Evolutionary conservation across 2,888 invertebrate species (phyloP).

Genomic region (Zelleria hepariella): DNA sequence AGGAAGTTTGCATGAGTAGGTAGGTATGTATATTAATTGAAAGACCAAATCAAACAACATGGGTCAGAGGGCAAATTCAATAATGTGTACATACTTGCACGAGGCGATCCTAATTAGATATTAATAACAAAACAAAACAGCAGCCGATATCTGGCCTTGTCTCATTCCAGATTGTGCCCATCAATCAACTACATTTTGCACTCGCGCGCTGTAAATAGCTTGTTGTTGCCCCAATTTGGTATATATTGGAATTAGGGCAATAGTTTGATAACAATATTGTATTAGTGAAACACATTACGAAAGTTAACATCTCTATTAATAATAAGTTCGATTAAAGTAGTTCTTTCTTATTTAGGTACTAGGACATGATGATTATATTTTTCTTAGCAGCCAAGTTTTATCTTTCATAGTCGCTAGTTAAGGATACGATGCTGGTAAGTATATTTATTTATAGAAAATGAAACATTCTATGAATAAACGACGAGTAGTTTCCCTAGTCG

Average conservation of each 20-base stretch:
- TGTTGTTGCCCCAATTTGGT: constrained; percentile 29
- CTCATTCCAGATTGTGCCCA: constrained; percentile 37
- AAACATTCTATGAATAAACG: neutral
- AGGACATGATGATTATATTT: too few species aligned
- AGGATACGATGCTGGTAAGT: neutral
- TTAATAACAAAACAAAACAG: constrained; percentile 37
- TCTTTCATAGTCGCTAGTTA: neutral
- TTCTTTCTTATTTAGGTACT: too few species aligned
- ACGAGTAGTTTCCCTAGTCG: neutral
- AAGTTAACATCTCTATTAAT: constrained; percentile 18
- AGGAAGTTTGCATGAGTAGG: too few species aligned
- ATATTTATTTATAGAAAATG: neutral
- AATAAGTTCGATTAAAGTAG: too few species aligned
- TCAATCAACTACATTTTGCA: constrained; percentile 43
- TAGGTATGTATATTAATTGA: too few species aligned
- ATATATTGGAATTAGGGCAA: constrained; percentile 30
- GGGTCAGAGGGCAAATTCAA: too few species aligned
- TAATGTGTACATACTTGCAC: constrained; percentile 37
- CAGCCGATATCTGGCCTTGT: constrained; percentile 46
- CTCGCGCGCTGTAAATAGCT: constrained; percentile 32
- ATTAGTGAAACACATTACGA: constrained; percentile 14
- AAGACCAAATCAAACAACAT: too few species aligned
- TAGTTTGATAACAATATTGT: constrained; percentile 22
- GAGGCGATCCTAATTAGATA: constrained; percentile 37
- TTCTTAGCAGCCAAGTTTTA: neutral